phyloP scores from a whole-genome alignment of 2,113 vertebrate species.

The Empidonax traillii region DNA sequence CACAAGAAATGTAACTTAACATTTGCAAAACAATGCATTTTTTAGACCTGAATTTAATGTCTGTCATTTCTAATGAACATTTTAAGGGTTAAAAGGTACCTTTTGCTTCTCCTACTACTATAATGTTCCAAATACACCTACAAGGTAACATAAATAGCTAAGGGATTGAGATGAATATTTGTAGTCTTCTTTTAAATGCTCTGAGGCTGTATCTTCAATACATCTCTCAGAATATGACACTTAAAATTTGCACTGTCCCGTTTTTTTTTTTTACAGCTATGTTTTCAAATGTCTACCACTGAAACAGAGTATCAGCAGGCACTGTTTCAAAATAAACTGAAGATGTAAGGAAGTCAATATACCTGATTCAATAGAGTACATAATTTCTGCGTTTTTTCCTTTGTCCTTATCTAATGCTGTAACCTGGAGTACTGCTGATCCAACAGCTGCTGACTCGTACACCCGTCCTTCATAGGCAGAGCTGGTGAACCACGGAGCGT shows the following conservation, averaged over 20 bases:
- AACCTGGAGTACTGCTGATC: slow-evolving; percentile 90
- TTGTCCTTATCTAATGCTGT: slow-evolving; percentile 95
- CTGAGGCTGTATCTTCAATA: neutral
- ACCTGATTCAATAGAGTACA: slow-evolving; percentile 96
- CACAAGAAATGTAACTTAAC: neutral
- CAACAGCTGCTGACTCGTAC: slow-evolving; percentile 89
- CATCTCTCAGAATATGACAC: neutral
- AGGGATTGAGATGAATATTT: neutral
- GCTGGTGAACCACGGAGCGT: slow-evolving; percentile 92
- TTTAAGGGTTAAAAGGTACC: neutral
- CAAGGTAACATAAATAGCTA: neutral
- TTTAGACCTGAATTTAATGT: neutral
- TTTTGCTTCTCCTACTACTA: neutral
- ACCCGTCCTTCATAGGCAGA: slow-evolving; percentile 85
- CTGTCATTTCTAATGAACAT: neutral
- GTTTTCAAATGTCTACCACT: neutral
- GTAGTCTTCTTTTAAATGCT: neutral
- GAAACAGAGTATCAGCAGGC: neutral
- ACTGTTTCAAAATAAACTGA: neutral
- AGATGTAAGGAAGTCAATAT: neutral
- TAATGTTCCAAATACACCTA: neutral
- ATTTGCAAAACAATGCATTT: neutral
- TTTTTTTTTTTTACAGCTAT: neutral
- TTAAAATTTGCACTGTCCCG: neutral
- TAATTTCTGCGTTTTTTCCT: slow-evolving; percentile 88